Evolutionary conservation across 2,113 vertebrate genomes (phyloP).

Genomic region (Chaenogobius annularis): DNA sequence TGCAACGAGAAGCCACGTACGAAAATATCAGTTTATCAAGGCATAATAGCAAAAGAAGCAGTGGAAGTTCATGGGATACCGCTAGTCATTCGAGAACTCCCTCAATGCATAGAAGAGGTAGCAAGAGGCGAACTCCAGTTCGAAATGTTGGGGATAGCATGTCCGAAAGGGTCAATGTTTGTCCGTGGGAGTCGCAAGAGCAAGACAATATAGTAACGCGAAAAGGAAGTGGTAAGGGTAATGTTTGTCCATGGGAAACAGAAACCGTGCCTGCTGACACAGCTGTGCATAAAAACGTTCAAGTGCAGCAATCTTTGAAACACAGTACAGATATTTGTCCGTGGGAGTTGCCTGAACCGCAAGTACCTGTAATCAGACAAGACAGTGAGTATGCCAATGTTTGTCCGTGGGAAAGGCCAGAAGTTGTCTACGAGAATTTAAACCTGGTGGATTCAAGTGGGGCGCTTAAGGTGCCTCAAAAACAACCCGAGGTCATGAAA

Average conservation of each 20-base stretch:
- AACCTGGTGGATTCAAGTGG: constrained; percentile 42
- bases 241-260: constrained; percentile 49
- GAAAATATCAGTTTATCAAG: constrained; percentile 66
- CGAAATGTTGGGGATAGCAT: constrained; percentile 37
- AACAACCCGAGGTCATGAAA: constrained; percentile 38
- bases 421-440: constrained; percentile 64
- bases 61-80: constrained; percentile 62
- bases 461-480: constrained; percentile 35
- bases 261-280: constrained; percentile 35
- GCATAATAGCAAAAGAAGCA: constrained; percentile 66
- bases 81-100: constrained; percentile 68
- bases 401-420: constrained; percentile 63
- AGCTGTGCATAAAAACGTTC: constrained; percentile 26
- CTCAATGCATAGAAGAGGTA: constrained; percentile 65
- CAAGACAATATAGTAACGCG: constrained; percentile 19
- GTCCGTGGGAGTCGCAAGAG: constrained; percentile 62
- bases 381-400: constrained; percentile 53
- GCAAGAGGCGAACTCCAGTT: constrained; percentile 52
- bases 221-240: constrained; percentile 29
- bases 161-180: constrained; percentile 32
- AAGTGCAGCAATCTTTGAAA: constrained; percentile 39
- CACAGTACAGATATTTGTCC: constrained; percentile 36
- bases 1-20: constrained; percentile 55
- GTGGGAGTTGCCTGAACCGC: constrained; percentile 54
- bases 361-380: constrained; percentile 36